Evolutionary conservation across 1,140 invertebrate genomes (phyloP), one percentile per base, ranked within the genome.

Genomic region (Heliconius himera): DNA sequence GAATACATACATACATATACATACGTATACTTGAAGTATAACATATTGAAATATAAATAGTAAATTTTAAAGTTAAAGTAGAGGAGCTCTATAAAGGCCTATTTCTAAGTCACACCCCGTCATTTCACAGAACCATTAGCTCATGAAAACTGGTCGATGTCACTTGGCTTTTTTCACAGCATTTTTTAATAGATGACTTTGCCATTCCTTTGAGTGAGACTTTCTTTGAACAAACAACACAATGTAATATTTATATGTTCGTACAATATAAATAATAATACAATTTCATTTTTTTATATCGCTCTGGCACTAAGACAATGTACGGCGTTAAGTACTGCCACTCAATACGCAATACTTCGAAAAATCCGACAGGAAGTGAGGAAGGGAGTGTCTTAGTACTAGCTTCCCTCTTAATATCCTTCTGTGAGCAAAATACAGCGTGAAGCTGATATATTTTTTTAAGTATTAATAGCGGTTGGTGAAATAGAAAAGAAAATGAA

Each of bases 121-220:
- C 33, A 73, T 76, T 80, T 72, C n/a, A 71, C 49, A 80, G 33
- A 56, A 56, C 60, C 74, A 80, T 80, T 80, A 76, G 49, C 76
- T 22, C 74, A 72, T 80, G 60, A 71, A 76, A 70, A 60, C 66
- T 54, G 51, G 70, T 72, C 70, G 74, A 80, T 80, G 72, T 26
- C 33, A 71, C 56, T 73, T 71, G 71, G 77, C 78, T 83, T 79
- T 80, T 81, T 85, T 77, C 81, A 82, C 71, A 77, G 75, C 79
- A 78, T 73, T 84, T 84, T 81, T 82, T 81, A 81, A 82, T 77
- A 82, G 76, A 78, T 86, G 84, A 85, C 78, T 84, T 78, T 73
- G 81, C 78, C 54, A 60, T 86, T 86, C 78, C 80, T 73, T 81
- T 70, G 41, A 60, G 83, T 5, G 11, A 66, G 9, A 3, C 22